These are phyloP conservation scores for Sebastes kiyomatsui DNA, from an alignment of 2,797 vertebrate genomes.

Conservation along the genomic window DNA sequence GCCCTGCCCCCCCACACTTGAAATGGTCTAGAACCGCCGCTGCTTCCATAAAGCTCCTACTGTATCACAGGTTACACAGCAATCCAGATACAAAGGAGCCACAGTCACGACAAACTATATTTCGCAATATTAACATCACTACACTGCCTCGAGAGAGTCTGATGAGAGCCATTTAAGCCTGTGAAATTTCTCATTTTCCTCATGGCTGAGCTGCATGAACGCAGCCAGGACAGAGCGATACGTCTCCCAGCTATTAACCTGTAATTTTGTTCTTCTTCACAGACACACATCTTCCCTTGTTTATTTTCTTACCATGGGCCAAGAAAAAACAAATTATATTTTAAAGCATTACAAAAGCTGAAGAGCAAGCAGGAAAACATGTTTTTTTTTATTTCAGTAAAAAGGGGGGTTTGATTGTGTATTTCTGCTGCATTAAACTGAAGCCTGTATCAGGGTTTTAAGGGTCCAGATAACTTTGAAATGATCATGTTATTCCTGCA, in stretches of 20 bases:
- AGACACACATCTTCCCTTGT: slow-evolving; percentile 51
- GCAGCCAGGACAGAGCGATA: slow-evolving; percentile 60
- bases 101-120: slow-evolving; percentile 47
- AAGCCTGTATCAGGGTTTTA: background rate
- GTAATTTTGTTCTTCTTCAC: slow-evolving; percentile 66
- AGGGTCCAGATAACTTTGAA: background rate
- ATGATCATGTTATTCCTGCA: background rate
- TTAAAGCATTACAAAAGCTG: slow-evolving; percentile 9
- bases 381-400: slow-evolving; percentile 15
- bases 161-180: slow-evolving; percentile 75
- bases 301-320: slow-evolving; percentile 51
- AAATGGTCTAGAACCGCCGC: background rate
- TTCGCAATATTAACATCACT: slow-evolving; percentile 65
- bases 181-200: slow-evolving; percentile 84
- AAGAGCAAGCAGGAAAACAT: slow-evolving; percentile 17
- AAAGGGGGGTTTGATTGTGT: background rate
- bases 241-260: slow-evolving; percentile 73
- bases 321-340: slow-evolving; percentile 21
- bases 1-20: no score
- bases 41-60: slow-evolving; percentile 16
- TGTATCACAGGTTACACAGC: slow-evolving; percentile 31
- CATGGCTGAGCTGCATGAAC: slow-evolving; percentile 67
- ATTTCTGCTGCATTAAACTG: background rate
- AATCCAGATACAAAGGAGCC: slow-evolving; percentile 43
- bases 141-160: slow-evolving; percentile 60